phyloP scores from a whole-genome alignment of 2,113 vertebrate species.

The Sporophila hypoxantha region DNA sequence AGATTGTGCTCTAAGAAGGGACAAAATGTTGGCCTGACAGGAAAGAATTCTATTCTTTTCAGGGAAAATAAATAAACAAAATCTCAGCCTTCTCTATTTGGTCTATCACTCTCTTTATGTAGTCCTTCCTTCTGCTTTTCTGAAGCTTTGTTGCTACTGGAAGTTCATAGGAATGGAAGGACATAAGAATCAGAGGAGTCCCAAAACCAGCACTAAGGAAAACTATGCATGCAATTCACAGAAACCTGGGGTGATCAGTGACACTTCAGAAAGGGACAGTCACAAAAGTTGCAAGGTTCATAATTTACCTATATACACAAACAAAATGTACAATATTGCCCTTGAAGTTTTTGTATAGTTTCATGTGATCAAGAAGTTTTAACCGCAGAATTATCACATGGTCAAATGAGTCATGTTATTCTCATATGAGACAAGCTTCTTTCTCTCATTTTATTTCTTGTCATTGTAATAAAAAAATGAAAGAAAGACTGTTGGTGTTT shows the following conservation, averaged over 20 bases:
- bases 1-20: not conserved
- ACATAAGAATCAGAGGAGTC: not conserved
- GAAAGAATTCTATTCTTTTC: not conserved
- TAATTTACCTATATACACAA: not conserved
- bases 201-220: not conserved
- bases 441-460: not conserved
- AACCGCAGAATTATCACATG: not conserved
- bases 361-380: not conserved
- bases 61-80: not conserved
- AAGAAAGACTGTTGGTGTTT: not conserved
- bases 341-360: not conserved
- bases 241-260: not conserved
- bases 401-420: not conserved
- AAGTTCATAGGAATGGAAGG: not conserved
- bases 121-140: not conserved
- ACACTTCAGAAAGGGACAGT: not conserved
- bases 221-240: not conserved
- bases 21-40: not conserved
- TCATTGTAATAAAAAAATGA: not conserved
- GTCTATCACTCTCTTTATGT: not conserved
- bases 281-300: not conserved
- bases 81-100: not conserved
- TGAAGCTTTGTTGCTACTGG: not conserved
- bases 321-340: not conserved
- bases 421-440: not conserved